Evolutionary conservation across 2,797 vertebrate genomes (phyloP), one percentile per base, ranked within the genome.

Genomic region (Lepus townsendii): DNA sequence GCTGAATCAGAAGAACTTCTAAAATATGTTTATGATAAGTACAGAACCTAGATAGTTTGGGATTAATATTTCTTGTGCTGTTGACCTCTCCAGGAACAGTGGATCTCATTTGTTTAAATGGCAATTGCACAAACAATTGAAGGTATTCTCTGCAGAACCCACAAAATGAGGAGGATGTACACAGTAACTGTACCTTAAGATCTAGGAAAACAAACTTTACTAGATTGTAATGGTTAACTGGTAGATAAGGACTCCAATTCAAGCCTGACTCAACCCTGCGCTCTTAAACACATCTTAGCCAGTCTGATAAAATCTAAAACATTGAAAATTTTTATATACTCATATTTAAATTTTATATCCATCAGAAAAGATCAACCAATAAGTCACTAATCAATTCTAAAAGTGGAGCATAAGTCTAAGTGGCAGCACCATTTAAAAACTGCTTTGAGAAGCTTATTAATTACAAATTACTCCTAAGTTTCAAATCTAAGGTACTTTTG

Each of bases 391-490:
- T 30, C 73, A 75, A 32, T 77, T 85, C 91, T 82, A 85, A 88
- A 24, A 60, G 10, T 6, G 62, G 54, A 78, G 62, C 13, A 11
- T 50, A 76, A 4, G 2, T 52, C 26, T 86, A 47, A 54, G 35
- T 83, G 47, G 35, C 47, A 84, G 30, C 27, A 83, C 24, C 26
- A 77, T 26, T 84, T 69, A 89, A 83, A 71, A 76, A 52, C 47
- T 62, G 3, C 1, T 85, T 12, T 62, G 19, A 90, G 22, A 77
- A 60, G 27, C 20, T n/a, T 65, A 24, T 24, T 83, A 86, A 77
- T 80, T 75, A 35, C 35, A 94, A 90, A 94, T 90, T 38, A 92
- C 27, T 94, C 19, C 42, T 20, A 88, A 77, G 1, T 87, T 91
- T 50, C 63, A 72, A 80, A 47, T 42, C 0, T 60, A 96, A 95